phyloP scores from a whole-genome alignment of 2,113 vertebrate species.

The Pardalotus punctatus region DNA sequence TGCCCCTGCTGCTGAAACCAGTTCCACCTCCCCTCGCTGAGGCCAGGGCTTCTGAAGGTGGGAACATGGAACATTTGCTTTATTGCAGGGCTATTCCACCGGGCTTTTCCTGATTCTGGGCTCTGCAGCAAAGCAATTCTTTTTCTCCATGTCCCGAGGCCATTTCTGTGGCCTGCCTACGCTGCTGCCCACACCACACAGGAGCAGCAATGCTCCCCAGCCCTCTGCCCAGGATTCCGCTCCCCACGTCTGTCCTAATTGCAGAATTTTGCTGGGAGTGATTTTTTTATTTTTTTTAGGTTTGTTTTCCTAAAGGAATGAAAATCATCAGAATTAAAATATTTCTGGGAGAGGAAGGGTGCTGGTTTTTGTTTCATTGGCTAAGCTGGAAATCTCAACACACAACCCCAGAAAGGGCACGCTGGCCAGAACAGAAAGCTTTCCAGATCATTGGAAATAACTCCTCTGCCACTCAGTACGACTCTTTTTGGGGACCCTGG shows the following conservation, averaged over 20 bases:
- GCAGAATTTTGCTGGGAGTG: not conserved
- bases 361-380: not conserved
- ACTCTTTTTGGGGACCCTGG: not conserved
- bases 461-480: fast-evolving
- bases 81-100: not conserved
- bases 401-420: not conserved
- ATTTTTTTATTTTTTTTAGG: not conserved
- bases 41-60: not conserved
- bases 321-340: not conserved
- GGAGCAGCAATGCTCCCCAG: not conserved
- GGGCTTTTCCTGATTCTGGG: not conserved
- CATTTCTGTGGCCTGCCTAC: not conserved
- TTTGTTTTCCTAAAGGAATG: not conserved
- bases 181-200: fast-evolving
- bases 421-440: not conserved
- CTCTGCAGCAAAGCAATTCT: slow-evolving; percentile 1
- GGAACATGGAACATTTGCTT: not conserved
- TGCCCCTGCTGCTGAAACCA: not conserved
- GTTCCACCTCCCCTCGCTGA: not conserved
- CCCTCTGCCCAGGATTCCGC: not conserved
- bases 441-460: not conserved
- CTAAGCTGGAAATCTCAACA: not conserved
- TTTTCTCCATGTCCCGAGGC: not conserved
- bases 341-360: not conserved
- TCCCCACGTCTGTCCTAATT: not conserved